phyloP scores from a whole-genome alignment of 2,113 vertebrate species.

The Macrotis lagotis region DNA sequence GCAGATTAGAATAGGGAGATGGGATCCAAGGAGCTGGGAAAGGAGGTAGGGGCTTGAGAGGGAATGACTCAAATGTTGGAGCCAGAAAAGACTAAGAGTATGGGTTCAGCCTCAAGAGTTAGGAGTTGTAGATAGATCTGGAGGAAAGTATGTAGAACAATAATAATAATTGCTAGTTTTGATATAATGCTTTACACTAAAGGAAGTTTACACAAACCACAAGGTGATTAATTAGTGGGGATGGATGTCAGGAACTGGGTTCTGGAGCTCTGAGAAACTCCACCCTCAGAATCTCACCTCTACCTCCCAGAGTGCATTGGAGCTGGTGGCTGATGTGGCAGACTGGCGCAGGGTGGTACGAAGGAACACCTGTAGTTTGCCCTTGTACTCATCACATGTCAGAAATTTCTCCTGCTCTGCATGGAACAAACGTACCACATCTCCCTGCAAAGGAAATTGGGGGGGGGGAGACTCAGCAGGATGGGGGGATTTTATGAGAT shows the following conservation, averaged over 20 bases:
- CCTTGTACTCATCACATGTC: constrained; percentile 95
- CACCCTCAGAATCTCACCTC: constrained; percentile 86
- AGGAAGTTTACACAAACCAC: neutral
- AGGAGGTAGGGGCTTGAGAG: neutral
- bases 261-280: neutral
- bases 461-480: fast-evolving
- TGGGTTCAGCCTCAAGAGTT: neutral
- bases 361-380: constrained; percentile 94
- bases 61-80: neutral
- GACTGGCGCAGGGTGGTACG: constrained; percentile 96
- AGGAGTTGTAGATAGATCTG: neutral
- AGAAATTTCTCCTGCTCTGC: constrained; percentile 99
- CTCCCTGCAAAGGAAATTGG: constrained; percentile 87
- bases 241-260: neutral
- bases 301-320: constrained; percentile 98
- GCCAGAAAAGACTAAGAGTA: neutral
- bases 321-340: constrained; percentile 96
- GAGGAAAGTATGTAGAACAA: neutral
- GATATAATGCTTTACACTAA: neutral
- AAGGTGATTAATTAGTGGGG: neutral
- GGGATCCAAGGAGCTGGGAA: neutral
- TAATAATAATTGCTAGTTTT: neutral
- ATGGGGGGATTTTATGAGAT: neutral
- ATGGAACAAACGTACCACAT: constrained; percentile 96
- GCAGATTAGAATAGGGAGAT: neutral